These are phyloP conservation scores for Epirrita christyi DNA, from an alignment of 2,888 invertebrate genomes.

Conservation along the genomic window DNA sequence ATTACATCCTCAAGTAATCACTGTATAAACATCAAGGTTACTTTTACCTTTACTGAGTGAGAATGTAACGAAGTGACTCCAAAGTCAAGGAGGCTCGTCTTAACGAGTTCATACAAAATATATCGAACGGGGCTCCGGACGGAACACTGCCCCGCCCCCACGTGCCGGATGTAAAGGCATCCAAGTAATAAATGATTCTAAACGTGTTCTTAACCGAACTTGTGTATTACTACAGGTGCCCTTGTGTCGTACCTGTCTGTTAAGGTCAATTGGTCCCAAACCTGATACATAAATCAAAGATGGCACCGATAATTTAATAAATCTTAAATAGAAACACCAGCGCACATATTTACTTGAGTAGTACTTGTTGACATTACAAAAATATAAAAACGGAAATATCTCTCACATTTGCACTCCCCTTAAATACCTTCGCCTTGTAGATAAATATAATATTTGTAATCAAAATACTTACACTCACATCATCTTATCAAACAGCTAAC, in stretches of 20 bases:
- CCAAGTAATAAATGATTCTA: slow-evolving; percentile 1
- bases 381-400: slow-evolving; percentile 23
- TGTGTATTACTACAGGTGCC: slow-evolving; percentile 10
- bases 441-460: slow-evolving; percentile 36
- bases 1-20: too few relatives aligned
- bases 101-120: too few relatives aligned
- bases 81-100: too few relatives aligned
- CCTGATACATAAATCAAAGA: slow-evolving; percentile 58
- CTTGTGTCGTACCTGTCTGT: slow-evolving; percentile 39
- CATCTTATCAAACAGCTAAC: slow-evolving; percentile 46
- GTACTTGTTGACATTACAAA: slow-evolving; percentile 31
- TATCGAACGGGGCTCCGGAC: too few relatives aligned
- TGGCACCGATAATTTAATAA: slow-evolving; percentile 17
- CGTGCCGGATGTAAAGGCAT: slow-evolving; percentile 1
- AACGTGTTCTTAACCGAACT: background rate
- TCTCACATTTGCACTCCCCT: slow-evolving; percentile 39
- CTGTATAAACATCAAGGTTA: too few relatives aligned
- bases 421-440: slow-evolving; percentile 40
- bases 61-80: too few relatives aligned
- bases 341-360: slow-evolving; percentile 26
- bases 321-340: slow-evolving; percentile 4
- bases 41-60: too few relatives aligned
- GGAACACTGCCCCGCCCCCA: too few relatives aligned
- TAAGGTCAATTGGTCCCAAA: slow-evolving; percentile 70
- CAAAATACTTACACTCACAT: slow-evolving; percentile 42